Evolutionary conservation across 2,113 vertebrate species (phyloP), one percentile per base, ranked within the genome.

Genomic region (Pterophyllum scalare): DNA sequence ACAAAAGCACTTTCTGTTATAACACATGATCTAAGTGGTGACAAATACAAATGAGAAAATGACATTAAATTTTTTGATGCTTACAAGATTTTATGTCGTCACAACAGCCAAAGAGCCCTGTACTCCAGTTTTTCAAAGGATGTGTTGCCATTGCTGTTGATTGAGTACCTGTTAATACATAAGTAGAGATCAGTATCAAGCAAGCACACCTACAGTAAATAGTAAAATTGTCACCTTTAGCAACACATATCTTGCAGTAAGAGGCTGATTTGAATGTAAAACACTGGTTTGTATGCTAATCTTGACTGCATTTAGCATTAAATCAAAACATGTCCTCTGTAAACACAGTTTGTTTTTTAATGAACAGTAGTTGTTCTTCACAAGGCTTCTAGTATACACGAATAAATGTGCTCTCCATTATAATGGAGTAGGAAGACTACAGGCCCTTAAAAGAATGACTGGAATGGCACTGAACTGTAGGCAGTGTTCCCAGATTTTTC

Each of bases 101-200:
- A 67, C 77, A 91, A 31, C 91, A 93, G 79, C 62, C 52, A 22
- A 79, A 87, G 15, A 93, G 88, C 3, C 43, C 33, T 1, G 46
- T 38, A 33, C 11, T 74, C 92, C 92, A 93, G 0, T 78, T 1
- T 10, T 13, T 28, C 65, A 20, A 2, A 1, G 28, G 19, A 1
- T 12, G n/a, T 1, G 9, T 4, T 2, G 79, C 79, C 86, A 91
- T 83, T 49, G 35, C 6, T 75, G 26, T 19, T 28, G 26, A 49
- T 3, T 74, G n/a, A n/a, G n/a, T n/a, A 74, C 49, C 84, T 87
- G 61, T 22, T 4, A 65, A 65, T 13, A 83, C 10, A 81, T 12
- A 83, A 7, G 79, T 17, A 49, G 5, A 35, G 5, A 74, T 20
- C 22, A 56, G 6, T 40, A 8, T 20, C 14, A 17, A 46, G 64